Conservation (phyloP, 2,797 vertebrate species). For the Hyperoplus lanceolatus region DNA sequence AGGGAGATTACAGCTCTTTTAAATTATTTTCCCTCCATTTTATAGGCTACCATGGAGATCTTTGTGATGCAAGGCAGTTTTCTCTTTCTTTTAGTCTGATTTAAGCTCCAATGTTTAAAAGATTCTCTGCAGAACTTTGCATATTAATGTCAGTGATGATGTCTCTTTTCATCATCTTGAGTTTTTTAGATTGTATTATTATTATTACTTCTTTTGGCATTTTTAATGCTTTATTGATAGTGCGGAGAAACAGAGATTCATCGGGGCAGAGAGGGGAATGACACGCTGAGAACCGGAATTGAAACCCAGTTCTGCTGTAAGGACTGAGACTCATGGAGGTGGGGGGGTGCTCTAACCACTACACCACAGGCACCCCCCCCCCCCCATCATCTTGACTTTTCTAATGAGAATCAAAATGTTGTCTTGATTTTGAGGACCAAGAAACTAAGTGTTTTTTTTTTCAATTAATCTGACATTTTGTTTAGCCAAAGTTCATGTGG, state of each 20-base stretch:
- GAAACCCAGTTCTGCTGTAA: too few species aligned
- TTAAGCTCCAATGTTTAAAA: slow-evolving; percentile 53
- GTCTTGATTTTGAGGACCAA: too few species aligned
- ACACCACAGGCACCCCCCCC: too few species aligned
- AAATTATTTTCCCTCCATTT: slow-evolving; percentile 50
- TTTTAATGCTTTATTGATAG: too few species aligned
- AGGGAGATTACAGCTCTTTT: slow-evolving; percentile 50
- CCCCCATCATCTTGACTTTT: too few species aligned
- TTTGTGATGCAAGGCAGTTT: slow-evolving; percentile 59
- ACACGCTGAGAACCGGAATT: too few species aligned
- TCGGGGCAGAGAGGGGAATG: too few species aligned
- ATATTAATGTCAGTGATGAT: slow-evolving; percentile 24
- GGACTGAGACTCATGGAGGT: too few species aligned
- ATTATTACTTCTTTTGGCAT: too few species aligned
- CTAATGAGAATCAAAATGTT: too few species aligned
- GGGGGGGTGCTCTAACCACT: too few species aligned
- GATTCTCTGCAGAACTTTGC: slow-evolving; percentile 40
- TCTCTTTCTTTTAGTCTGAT: slow-evolving; percentile 33
- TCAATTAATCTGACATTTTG: slow-evolving; percentile 5
- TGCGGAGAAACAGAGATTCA: too few species aligned
- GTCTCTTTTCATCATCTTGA: slow-evolving; percentile 4
- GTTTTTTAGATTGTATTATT: not conserved
- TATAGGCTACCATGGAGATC: slow-evolving; percentile 51
- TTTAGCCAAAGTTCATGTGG: not conserved
- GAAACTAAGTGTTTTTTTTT: not conserved